Evolutionary conservation across 2,113 vertebrate species (phyloP).

Genomic region (Oryzias celebensis): DNA sequence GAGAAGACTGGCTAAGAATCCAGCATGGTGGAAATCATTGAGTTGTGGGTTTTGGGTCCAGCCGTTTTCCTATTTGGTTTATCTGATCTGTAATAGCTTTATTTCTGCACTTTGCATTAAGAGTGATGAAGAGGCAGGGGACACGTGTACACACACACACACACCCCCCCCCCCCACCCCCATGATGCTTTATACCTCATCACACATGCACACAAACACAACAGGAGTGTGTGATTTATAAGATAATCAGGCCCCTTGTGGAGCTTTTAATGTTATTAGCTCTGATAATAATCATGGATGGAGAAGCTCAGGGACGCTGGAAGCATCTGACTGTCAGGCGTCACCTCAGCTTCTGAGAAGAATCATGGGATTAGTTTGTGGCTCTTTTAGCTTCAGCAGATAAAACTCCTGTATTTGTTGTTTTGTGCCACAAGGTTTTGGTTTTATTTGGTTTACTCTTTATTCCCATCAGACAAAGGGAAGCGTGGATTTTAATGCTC

Average conservation of each 20-base stretch:
- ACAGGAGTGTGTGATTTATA: constrained; percentile 25
- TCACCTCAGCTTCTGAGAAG: too few relatives aligned
- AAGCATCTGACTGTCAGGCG: too few relatives aligned
- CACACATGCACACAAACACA: constrained; percentile 15
- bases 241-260: constrained; percentile 11
- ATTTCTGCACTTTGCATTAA: constrained; percentile 43
- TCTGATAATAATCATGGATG: constrained; percentile 22
- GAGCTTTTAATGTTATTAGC: constrained; percentile 36
- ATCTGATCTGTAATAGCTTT: constrained; percentile 36
- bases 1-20: constrained; percentile 41
- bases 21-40: constrained; percentile 2
- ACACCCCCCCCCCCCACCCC: background rate
- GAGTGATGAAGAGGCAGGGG: background rate
- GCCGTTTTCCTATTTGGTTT: background rate
- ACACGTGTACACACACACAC: too few relatives aligned
- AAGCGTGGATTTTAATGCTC: too few relatives aligned
- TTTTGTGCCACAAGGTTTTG: too few relatives aligned
- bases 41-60: constrained; percentile 7
- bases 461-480: too few relatives aligned
- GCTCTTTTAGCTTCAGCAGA: too few relatives aligned
- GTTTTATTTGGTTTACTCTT: too few relatives aligned
- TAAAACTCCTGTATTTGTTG: too few relatives aligned
- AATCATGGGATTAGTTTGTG: too few relatives aligned
- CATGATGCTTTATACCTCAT: constrained; percentile 26
- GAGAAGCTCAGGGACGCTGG: too few relatives aligned